phyloP scores from a whole-genome alignment of 92 coral and sea anemone genomes.

The Desmophyllum pertusum region DNA sequence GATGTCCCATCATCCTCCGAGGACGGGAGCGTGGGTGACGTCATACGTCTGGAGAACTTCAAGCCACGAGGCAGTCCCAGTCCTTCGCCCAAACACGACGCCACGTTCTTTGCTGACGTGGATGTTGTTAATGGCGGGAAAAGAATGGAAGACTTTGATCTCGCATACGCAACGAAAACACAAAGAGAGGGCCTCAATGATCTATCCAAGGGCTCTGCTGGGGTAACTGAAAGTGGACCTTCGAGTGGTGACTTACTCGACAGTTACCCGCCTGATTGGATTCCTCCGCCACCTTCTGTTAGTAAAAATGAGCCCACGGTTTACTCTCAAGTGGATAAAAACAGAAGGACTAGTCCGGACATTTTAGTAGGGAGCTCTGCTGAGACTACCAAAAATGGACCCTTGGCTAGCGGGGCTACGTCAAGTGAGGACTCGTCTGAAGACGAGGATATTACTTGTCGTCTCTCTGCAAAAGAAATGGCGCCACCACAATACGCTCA shows the following conservation, averaged over 20 bases:
- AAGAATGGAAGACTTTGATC: not conserved
- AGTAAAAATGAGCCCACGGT: constrained; percentile 18
- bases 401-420: not conserved
- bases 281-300: constrained; percentile 28
- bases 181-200: not conserved
- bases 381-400: not conserved
- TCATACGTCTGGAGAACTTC: constrained; percentile 28
- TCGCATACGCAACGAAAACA: not conserved
- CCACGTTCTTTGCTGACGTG: not conserved
- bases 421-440: constrained; percentile 24
- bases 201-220: not conserved
- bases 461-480: not conserved
- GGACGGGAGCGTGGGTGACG: not conserved
- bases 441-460: not conserved
- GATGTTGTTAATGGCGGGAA: not conserved
- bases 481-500: constrained; percentile 23
- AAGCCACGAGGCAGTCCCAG: constrained; percentile 21
- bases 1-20: constrained; percentile 4
- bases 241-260: constrained; percentile 3
- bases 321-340: constrained; percentile 64
- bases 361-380: not conserved
- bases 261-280: constrained; percentile 27
- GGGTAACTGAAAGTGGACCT: not conserved
- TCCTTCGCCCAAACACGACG: constrained; percentile 1
- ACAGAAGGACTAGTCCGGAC: constrained; percentile 29